Percentiles rank a stretch among this genome's conserved stretches.
These are phyloP conservation scores for Crotophaga sulcirostris DNA, from an alignment of 2,113 vertebrate genomes.

Conservation along the genomic window DNA sequence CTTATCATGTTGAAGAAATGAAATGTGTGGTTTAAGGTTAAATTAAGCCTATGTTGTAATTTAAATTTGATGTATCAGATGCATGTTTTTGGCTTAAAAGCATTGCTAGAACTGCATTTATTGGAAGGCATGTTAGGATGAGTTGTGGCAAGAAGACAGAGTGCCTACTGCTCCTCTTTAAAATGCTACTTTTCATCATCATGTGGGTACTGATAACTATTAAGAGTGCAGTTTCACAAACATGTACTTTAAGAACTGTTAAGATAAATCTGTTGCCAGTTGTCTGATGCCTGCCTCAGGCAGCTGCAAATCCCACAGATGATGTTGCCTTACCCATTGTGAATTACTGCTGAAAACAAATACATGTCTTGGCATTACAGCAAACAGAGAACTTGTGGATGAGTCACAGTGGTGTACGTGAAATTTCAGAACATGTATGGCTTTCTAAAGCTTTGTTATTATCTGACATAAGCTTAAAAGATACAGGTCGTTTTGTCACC, in stretches of 20 bases:
- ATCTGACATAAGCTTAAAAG: not conserved
- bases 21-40: not conserved
- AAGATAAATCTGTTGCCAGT: not conserved
- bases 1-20: not conserved
- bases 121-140: not conserved
- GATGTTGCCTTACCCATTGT: not conserved
- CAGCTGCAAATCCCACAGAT: not conserved
- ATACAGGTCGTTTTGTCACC: not conserved
- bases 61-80: not conserved
- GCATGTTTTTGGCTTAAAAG: not conserved
- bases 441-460: slow-evolving; percentile 25
- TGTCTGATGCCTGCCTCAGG: not conserved
- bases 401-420: not conserved
- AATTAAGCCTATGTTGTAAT: not conserved
- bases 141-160: not conserved
- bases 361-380: not conserved
- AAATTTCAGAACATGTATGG: not conserved
- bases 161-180: not conserved
- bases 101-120: not conserved
- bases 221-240: not conserved
- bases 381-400: slow-evolving; percentile 32
- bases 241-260: not conserved
- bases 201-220: not conserved
- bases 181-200: not conserved
- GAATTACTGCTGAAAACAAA: not conserved